Conservation (phyloP, 2,888 invertebrate genomes). For the Flexamia atlantica region DNA sequence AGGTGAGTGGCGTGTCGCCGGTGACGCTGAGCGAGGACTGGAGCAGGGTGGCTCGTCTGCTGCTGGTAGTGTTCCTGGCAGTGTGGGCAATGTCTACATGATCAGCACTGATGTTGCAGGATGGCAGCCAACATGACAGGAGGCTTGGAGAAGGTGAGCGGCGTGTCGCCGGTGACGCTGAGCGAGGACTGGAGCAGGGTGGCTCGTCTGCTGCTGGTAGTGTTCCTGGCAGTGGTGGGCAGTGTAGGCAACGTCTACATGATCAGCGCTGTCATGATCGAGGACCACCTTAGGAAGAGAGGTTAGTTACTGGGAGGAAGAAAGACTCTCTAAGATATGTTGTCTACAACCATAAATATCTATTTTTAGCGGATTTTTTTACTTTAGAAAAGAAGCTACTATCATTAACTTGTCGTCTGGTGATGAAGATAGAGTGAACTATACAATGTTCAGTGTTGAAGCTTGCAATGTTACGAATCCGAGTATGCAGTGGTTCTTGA, state of each 20-base stretch:
- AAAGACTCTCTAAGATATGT: too few species aligned
- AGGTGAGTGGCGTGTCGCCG: constrained; percentile 78
- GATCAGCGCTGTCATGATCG: constrained; percentile 85
- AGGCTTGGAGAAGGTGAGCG: constrained; percentile 72
- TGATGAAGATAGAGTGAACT: too few species aligned
- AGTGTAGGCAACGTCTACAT: constrained; percentile 82
- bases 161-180: constrained; percentile 82
- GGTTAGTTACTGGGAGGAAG: too few species aligned
- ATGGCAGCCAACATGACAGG: constrained; percentile 17
- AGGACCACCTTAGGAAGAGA: constrained; percentile 83
- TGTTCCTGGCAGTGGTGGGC: constrained; percentile 81
- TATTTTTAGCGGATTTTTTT: too few species aligned
- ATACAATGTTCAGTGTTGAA: too few species aligned
- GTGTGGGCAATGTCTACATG: constrained; percentile 81
- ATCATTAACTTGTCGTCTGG: too few species aligned
- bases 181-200: constrained; percentile 84
- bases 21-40: constrained; percentile 82
- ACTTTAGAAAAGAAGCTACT: too few species aligned
- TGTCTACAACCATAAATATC: too few species aligned
- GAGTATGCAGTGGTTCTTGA: too few species aligned
- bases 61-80: constrained; percentile 81
- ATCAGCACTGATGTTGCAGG: constrained; percentile 78
- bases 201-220: constrained; percentile 81
- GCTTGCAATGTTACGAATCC: too few species aligned
- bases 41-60: constrained; percentile 82